Percentiles rank a stretch among this genome's conserved stretches.
Evolutionary conservation across 2,888 invertebrate genomes (phyloP).

Genomic region (Apoderus coryli): DNA sequence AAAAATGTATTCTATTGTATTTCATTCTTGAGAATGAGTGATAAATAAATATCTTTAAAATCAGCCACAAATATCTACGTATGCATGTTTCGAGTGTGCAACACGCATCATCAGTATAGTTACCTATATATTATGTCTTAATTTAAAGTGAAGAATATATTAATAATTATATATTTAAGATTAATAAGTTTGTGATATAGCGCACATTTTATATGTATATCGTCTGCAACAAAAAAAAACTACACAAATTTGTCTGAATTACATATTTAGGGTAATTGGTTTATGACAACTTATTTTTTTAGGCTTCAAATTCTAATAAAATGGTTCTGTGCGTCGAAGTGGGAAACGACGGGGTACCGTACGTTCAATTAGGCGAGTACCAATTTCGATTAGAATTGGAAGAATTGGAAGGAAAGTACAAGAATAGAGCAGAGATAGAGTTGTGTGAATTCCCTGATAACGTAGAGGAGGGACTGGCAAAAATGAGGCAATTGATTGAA

Average conservation of each 20-base stretch:
- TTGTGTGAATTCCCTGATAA: slow-evolving; percentile 57
- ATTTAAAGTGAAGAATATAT: slow-evolving; percentile 5
- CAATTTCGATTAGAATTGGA: slow-evolving; percentile 47
- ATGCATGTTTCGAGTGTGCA: no score
- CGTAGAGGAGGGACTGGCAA: slow-evolving; percentile 41
- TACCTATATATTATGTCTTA: slow-evolving; percentile 1
- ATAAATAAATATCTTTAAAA: no score
- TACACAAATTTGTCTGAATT: no score
- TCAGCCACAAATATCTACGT: no score
- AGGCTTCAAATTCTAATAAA: slow-evolving; percentile 2
- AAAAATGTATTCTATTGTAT: no score
- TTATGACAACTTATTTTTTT: slow-evolving; percentile 5
- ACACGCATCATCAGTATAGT: no score
- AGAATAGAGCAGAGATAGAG: slow-evolving; percentile 51
- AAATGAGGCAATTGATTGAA: slow-evolving; percentile 42
- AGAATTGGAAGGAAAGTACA: slow-evolving; percentile 40
- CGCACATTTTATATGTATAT: no score
- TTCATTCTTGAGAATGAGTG: no score
- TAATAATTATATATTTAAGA: no score
- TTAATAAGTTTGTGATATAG: no score
- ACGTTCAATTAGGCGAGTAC: slow-evolving; percentile 43
- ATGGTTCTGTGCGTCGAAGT: slow-evolving; percentile 22
- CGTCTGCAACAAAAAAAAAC: no score
- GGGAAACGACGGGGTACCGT: slow-evolving; percentile 43
- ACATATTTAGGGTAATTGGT: slow-evolving; percentile 4